phyloP scores from a whole-genome alignment of 2,888 invertebrate species.

The Macaria liturata region DNA sequence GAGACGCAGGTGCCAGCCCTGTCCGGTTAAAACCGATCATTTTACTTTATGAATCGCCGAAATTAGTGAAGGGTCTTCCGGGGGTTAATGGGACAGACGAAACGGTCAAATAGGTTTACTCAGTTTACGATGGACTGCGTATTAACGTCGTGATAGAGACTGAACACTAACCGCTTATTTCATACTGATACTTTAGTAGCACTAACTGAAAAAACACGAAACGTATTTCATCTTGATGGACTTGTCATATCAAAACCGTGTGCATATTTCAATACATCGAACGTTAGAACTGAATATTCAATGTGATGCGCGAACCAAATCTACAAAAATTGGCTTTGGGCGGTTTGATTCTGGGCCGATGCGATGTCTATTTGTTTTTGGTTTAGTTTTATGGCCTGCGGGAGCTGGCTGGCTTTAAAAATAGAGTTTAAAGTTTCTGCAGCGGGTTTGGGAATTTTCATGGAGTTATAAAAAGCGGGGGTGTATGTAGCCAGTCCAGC shows the following conservation, averaged over 20 bases:
- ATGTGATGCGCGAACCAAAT: slow-evolving; percentile 41
- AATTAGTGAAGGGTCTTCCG: slow-evolving; percentile 21
- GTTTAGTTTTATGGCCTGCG: slow-evolving; percentile 31
- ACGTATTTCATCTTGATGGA: slow-evolving; percentile 38
- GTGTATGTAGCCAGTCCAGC: too few species aligned
- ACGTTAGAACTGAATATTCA: slow-evolving; percentile 45
- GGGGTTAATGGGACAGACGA: slow-evolving; percentile 13
- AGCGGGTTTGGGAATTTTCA: too few species aligned
- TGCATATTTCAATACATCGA: slow-evolving; percentile 46
- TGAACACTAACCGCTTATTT: slow-evolving; percentile 7
- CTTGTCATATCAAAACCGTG: slow-evolving; percentile 37
- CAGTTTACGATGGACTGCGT: not conserved
- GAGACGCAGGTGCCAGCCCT: slow-evolving; percentile 58
- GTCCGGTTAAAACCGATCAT: slow-evolving; percentile 57
- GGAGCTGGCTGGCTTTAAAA: slow-evolving; percentile 29
- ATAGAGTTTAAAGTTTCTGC: slow-evolving; percentile 18
- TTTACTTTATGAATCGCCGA: slow-evolving; percentile 45
- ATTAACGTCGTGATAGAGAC: not conserved
- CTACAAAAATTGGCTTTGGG: slow-evolving; percentile 40
- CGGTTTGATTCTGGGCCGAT: slow-evolving; percentile 33
- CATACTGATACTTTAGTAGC: slow-evolving; percentile 40
- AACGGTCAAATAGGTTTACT: slow-evolving; percentile 3
- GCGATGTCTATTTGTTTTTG: slow-evolving; percentile 33
- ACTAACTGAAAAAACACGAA: slow-evolving; percentile 24
- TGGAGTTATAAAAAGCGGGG: too few species aligned